Evolutionary conservation across 2,888 invertebrate species (phyloP).

Genomic region (Aphidoletes aphidimyza): DNA sequence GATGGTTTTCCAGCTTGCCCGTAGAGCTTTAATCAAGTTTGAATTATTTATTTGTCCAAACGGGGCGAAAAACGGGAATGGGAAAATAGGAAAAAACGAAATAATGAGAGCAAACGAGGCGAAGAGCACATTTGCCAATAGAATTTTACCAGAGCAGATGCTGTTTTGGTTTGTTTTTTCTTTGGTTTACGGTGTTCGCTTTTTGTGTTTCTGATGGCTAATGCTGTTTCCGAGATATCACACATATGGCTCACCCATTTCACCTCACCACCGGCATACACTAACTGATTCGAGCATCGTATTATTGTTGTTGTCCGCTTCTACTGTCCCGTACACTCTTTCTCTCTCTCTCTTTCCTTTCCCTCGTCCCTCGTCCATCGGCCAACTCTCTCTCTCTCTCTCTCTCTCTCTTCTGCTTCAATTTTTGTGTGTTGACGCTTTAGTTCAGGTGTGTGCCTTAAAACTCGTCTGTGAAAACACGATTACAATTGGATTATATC

Average conservation of each 20-base stretch:
- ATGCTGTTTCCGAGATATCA: constrained; percentile 46
- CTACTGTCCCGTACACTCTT: not conserved
- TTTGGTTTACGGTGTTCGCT: constrained; percentile 40
- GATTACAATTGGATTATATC: constrained; percentile 51
- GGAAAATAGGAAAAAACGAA: not conserved
- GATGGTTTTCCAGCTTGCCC: constrained; percentile 46
- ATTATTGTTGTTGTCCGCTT: constrained; percentile 10
- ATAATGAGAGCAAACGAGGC: constrained; percentile 38
- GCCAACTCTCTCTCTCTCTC: not conserved
- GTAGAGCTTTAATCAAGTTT: constrained; percentile 47
- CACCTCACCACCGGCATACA: constrained; percentile 46
- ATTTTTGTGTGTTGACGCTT: constrained; percentile 15
- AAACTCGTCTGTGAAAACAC: constrained; percentile 46
- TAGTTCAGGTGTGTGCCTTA: constrained; percentile 49
- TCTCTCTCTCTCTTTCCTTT: not conserved
- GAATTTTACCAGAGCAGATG: constrained; percentile 40
- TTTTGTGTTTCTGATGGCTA: constrained; percentile 51
- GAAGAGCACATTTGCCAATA: constrained; percentile 37
- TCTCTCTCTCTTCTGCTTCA: not conserved
- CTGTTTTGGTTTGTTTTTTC: constrained; percentile 51
- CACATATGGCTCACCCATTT: constrained; percentile 49
- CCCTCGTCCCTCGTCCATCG: not conserved
- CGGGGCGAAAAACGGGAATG: not conserved
- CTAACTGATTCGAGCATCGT: constrained; percentile 3
- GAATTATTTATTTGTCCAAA: constrained; percentile 49